Percentiles rank a stretch among this genome's conserved stretches.
phyloP scores from a whole-genome alignment of 2,113 vertebrate species.

The Vulpes lagopus region DNA sequence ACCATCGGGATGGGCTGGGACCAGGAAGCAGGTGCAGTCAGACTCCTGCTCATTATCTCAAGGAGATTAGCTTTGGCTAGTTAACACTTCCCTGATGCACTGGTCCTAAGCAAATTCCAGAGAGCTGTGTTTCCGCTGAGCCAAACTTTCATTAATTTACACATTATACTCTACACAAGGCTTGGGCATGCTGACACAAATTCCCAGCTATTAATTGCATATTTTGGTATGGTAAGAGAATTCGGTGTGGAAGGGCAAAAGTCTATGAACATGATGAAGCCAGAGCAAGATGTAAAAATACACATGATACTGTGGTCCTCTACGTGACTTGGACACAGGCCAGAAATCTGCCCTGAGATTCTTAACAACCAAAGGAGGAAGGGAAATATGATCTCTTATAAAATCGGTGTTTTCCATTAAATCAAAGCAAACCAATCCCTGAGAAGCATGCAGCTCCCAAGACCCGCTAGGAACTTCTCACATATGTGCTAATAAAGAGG shows the following conservation, averaged over 20 bases:
- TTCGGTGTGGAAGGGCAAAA: neutral
- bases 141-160: neutral
- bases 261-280: neutral
- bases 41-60: neutral
- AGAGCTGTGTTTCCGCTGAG: neutral
- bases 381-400: neutral
- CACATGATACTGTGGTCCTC: fast-evolving
- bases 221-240: neutral
- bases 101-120: neutral
- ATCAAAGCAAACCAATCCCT: neutral
- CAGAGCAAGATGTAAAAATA: neutral
- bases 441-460: neutral
- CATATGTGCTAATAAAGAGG: neutral
- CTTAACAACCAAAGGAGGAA: neutral
- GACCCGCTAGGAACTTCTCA: neutral
- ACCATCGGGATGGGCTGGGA: neutral
- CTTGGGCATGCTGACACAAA: neutral
- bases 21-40: neutral
- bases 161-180: neutral
- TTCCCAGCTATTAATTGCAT: neutral
- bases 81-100: neutral
- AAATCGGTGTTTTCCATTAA: neutral
- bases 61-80: neutral
- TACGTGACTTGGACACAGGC: fast-evolving
- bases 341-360: neutral